Evolutionary conservation across 2,113 vertebrate genomes (phyloP), one percentile per base, ranked within the genome.

Genomic region (Chiloscyllium plagiosum): DNA sequence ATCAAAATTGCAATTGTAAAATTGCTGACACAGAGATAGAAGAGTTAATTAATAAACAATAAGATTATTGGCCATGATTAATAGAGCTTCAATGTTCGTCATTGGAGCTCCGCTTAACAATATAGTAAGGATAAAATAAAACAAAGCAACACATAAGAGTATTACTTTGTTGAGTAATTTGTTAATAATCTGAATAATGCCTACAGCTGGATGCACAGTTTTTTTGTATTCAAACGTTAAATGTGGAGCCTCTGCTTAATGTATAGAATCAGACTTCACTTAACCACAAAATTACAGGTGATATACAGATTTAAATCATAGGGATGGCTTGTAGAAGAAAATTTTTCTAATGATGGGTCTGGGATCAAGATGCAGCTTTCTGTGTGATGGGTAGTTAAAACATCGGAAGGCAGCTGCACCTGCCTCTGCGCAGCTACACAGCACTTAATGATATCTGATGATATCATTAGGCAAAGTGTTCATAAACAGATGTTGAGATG

Each of bases 261-360:
- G 99, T 99, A 99, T 99, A 99, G 99, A 99, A 99, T 99, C 99
- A 99, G 98, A 97, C 98, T 97, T 98, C 97, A 97, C 97, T 98
- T 99, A 99, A 99, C 99, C 99, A 99, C 99, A 99, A 99, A 99
- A 99, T 99, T 99, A 99, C 99, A 99, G 99, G 99, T 99, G 99
- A 99, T 99, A 99, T 98, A 98, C 98, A 99, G 99, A 99, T 99
- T 99, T 98, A 99, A 99, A 99, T 99, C 99, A 99, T 98, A 99
- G 99, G 99, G 98, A 98, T 98, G 98, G 98, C 98, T 99, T 98
- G 98, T 98, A 97, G 98, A 98, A 98, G 98, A 99, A 99, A 99
- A 99, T 99, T 99, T 99, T 99, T 98, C 98, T 99, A 99, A 99
- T 99, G 99, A 99, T 98, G 97, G 98, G 99, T 99, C 99, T 98